A percentile compares a stretch with the other conserved stretches of the same genome.
phyloP scores from a whole-genome alignment of 2,797 vertebrate genomes.

The Crax fasciolata region DNA sequence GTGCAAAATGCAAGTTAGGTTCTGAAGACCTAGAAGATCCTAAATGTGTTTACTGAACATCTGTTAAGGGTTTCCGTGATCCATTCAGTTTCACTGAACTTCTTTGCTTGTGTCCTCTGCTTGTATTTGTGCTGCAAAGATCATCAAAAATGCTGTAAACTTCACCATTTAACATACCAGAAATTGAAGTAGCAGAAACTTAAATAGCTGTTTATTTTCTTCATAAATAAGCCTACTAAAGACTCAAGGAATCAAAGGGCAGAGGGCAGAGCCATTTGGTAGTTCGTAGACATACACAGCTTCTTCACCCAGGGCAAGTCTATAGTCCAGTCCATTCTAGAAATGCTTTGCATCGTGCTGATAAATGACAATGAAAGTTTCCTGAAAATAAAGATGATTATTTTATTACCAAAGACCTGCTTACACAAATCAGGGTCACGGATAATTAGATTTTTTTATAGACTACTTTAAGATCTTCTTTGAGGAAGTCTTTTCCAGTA shows the following conservation, averaged over 20 bases:
- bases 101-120: not conserved
- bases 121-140: not conserved
- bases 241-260: not conserved
- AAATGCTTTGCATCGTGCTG: not conserved
- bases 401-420: constrained; percentile 37
- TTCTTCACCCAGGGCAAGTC: not conserved
- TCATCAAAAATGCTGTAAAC: not conserved
- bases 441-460: not conserved
- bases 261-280: not conserved
- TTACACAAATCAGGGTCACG: not conserved
- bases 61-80: not conserved
- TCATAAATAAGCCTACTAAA: not conserved
- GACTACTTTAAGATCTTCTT: not conserved
- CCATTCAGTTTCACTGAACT: not conserved
- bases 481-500: not conserved
- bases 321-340: not conserved
- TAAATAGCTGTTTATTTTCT: not conserved
- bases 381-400: not conserved
- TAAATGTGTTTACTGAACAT: not conserved
- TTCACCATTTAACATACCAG: not conserved
- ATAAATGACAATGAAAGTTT: not conserved
- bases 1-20: not conserved
- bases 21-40: not conserved
- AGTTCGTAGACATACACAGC: not conserved
- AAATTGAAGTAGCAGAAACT: not conserved